Evolutionary conservation across 2,888 invertebrate genomes (phyloP), one percentile per base, ranked within the genome.

Genomic region (Hybos culiciformis): DNA sequence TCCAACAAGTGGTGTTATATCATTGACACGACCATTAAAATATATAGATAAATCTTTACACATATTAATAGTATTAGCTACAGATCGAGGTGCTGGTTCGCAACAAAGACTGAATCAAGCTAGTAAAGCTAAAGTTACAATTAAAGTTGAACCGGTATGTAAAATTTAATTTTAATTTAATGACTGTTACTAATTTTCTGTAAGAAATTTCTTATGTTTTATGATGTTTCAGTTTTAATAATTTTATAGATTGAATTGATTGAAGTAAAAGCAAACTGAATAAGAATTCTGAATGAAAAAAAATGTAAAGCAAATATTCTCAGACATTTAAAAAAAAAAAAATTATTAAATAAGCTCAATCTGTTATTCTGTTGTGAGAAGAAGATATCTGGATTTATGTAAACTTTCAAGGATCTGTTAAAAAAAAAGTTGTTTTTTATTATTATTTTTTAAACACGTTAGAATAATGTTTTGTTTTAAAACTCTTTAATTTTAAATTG

Each of bases 1-100:
- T 66, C 92, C 94, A 2, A 86, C 90, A 42, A 84, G 84, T 37
- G 96, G 96, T 9, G 77, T 86, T 20, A 78, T 96, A 46, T 82
- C 83, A 14, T 70, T 92, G 15, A 86, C 90, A 33, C 75, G 85
- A 50, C 79, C 80, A 14, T 71, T 94, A 43, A 72, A 75, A 47
- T 83, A 79, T 54, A 71, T 76, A 31, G 83, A 84, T 45, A 73
- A 74, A 47, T 72, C 79, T 8, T 69, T 75, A 43, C 80, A 87
- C 62, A 78, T 81, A 52, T 63, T 94, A 42, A 74, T 74, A 4
- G 84, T 93, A n/a, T 58, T 85, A 43, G 93, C 90, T 4, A 79
- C 81, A 53, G 93, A 94, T 60, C 76, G 93, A 5, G 91, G 90
- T 1, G 77, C 61, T 2, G 69, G 70, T 11, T 66, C 71, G 12